Percentiles rank a stretch among this genome's conserved stretches.
Conservation (phyloP, 2,797 vertebrate genomes). For the Choloepus didactylus region DNA sequence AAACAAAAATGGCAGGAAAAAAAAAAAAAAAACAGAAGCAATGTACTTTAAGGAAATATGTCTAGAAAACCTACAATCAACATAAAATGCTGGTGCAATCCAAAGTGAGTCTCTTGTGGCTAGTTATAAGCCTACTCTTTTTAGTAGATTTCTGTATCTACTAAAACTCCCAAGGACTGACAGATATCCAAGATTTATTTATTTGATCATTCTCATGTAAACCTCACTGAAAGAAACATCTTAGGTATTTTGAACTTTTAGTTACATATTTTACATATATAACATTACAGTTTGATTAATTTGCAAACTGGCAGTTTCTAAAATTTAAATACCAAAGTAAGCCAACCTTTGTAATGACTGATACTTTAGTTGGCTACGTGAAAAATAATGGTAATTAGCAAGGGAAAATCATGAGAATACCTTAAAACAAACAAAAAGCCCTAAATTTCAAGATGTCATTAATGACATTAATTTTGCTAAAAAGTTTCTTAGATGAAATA, state of each 20-base stretch:
- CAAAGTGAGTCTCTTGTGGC: background rate
- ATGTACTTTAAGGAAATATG: constrained; percentile 14
- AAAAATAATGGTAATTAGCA: constrained; percentile 20
- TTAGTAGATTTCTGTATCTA: background rate
- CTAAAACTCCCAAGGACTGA: background rate
- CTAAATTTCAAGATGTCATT: background rate
- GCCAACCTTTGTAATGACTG: background rate
- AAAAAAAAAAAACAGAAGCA: background rate
- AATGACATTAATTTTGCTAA: background rate
- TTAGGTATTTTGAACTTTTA: constrained; percentile 48
- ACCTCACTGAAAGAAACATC: constrained; percentile 27
- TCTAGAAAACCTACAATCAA: background rate
- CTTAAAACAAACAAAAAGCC: background rate
- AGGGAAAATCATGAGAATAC: background rate
- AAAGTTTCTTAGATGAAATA: background rate
- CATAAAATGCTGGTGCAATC: constrained; percentile 28
- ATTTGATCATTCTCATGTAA: background rate
- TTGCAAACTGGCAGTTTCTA: background rate
- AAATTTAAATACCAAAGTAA: background rate
- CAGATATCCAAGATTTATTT: constrained; percentile 23
- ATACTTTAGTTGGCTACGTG: background rate
- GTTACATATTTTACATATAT: background rate
- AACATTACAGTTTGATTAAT: background rate
- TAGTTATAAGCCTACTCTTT: background rate
- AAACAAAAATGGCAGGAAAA: background rate